Conservation (phyloP, 1,140 invertebrate species). For the Dermatophagoides farinae region DNA sequence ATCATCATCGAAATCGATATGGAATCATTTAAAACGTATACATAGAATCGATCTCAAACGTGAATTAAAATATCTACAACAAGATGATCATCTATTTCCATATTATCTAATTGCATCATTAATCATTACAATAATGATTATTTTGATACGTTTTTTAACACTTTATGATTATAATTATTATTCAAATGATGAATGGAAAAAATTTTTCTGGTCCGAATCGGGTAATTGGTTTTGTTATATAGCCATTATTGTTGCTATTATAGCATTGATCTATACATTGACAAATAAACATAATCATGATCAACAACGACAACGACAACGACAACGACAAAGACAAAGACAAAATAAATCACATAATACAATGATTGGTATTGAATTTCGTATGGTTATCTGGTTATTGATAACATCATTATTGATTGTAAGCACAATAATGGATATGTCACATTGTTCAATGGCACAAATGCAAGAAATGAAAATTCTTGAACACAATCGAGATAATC, state of each 20-base stretch:
- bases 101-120: constrained; percentile 33
- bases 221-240: constrained; percentile 20
- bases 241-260: constrained; percentile 36
- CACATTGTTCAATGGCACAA: neutral
- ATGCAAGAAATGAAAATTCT: neutral
- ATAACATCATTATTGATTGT: neutral
- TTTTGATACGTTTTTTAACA: constrained; percentile 5
- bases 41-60: constrained; percentile 23
- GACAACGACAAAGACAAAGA: neutral
- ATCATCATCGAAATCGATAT: neutral
- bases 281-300: neutral
- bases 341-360: too few species aligned
- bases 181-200: neutral
- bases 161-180: neutral
- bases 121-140: constrained; percentile 33
- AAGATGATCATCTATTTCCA: constrained; percentile 58
- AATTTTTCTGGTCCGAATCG: neutral
- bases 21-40: neutral
- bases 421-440: neutral
- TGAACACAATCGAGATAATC: neutral
- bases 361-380: neutral
- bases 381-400: constrained; percentile 7
- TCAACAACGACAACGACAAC: neutral
- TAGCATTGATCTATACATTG: neutral
- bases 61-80: constrained; percentile 44